These are phyloP conservation scores for Ashinkailepas kermadecensis DNA, from an alignment of 2,888 invertebrate genomes.

Conservation along the genomic window DNA sequence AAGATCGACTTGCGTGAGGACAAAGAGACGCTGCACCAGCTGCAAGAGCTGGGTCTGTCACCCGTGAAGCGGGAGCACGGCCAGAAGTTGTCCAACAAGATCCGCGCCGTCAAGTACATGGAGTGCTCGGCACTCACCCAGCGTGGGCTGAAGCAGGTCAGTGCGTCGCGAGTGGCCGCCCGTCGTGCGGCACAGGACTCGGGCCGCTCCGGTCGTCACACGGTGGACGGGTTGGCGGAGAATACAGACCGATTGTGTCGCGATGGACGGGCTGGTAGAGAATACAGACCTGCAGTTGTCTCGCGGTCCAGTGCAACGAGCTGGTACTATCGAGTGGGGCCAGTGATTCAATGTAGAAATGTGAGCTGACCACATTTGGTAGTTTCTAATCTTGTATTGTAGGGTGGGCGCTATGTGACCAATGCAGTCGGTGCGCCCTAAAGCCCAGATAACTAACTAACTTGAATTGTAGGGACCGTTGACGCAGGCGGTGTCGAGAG, in stretches of 20 bases:
- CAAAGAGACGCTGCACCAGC: conserved; percentile 81
- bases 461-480: too few species aligned
- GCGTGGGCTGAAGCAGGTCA: conserved; percentile 82
- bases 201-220: background rate
- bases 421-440: too few species aligned
- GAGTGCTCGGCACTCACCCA: conserved; percentile 99
- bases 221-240: too few species aligned
- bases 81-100: conserved; percentile 95
- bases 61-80: conserved; percentile 97
- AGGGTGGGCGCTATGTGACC: too few species aligned
- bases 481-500: too few species aligned
- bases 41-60: conserved; percentile 88
- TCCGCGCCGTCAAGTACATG: conserved; percentile 97
- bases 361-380: too few species aligned
- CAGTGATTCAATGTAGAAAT: background rate
- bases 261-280: too few species aligned
- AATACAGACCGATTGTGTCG: too few species aligned
- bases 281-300: too few species aligned
- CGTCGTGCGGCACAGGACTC: too few species aligned
- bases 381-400: too few species aligned
- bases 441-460: too few species aligned
- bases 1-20: conserved; percentile 99
- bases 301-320: background rate
- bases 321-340: background rate
- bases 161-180: background rate